A percentile compares a stretch with the other conserved stretches of the same genome.
Evolutionary conservation across 1,140 invertebrate genomes (phyloP).

Genomic region (Drosophila nasuta): DNA sequence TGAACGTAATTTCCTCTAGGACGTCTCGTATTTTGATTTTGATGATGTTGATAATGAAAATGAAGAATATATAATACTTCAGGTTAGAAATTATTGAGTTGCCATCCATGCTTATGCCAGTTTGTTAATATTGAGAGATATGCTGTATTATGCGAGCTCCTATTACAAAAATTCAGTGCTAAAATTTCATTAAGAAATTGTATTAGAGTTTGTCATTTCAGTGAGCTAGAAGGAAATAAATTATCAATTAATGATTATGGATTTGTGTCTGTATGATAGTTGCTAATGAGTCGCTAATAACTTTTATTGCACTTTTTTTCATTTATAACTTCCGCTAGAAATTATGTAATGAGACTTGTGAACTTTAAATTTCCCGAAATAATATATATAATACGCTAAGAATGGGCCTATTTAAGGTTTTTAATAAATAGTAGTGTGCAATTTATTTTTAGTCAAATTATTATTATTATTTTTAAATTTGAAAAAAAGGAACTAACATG

Average conservation of each 20-base stretch:
- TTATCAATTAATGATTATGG: neutral
- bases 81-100: conserved; percentile 78
- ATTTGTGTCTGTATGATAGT: neutral
- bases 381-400: neutral
- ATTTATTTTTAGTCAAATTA: neutral
- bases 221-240: conserved; percentile 31
- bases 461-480: neutral
- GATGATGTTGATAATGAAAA: conserved; percentile 82
- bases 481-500: conserved; percentile 3
- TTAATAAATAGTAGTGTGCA: conserved; percentile 10
- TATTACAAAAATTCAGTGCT: neutral
- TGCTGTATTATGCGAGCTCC: neutral
- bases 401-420: conserved; percentile 22
- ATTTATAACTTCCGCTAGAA: neutral
- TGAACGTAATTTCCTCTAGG: conserved; percentile 52
- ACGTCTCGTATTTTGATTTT: conserved; percentile 84
- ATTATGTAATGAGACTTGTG: neutral
- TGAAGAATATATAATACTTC: conserved; percentile 83
- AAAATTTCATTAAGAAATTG: neutral
- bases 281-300: neutral
- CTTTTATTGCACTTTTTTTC: conserved; percentile 9
- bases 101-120: conserved; percentile 48
- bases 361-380: neutral
- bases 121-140: conserved; percentile 42
- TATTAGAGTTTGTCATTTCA: conserved; percentile 18